A percentile compares a stretch with the other conserved stretches of the same genome.
These are phyloP conservation scores for Dysdera silvatica DNA, from an alignment of 1,140 invertebrate genomes.

Conservation along the genomic window DNA sequence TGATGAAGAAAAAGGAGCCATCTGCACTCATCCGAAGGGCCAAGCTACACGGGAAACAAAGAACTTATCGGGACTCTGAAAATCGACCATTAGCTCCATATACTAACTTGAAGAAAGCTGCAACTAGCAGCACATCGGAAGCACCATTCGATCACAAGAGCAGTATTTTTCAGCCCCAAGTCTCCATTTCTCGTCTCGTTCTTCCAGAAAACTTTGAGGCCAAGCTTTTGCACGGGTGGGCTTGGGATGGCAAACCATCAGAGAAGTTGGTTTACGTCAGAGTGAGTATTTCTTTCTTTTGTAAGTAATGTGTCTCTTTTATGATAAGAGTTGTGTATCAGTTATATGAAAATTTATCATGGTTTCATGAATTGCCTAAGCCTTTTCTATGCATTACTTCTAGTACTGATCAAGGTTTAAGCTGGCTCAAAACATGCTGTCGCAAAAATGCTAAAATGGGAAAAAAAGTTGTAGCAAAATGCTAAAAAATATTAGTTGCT, in stretches of 20 bases:
- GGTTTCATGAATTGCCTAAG: too few species aligned
- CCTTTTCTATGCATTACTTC: too few species aligned
- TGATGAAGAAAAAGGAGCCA: conserved; percentile 23
- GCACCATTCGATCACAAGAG: background rate
- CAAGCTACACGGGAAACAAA: conserved; percentile 21
- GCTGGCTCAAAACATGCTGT: too few species aligned
- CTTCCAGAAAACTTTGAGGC: conserved; percentile 14
- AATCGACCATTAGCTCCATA: conserved; percentile 17
- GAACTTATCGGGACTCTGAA: conserved; percentile 19
- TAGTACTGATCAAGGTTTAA: too few species aligned
- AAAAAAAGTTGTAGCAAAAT: too few species aligned
- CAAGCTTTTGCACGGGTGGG: conserved; percentile 70
- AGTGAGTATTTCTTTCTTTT: conserved; percentile 55
- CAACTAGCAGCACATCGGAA: background rate
- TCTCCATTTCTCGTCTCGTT: conserved; percentile 16
- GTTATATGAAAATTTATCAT: too few species aligned
- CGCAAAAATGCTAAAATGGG: too few species aligned
- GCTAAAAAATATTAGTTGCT: too few species aligned
- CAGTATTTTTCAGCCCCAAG: conserved; percentile 2
- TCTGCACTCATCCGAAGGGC: conserved; percentile 24
- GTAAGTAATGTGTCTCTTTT: too few species aligned
- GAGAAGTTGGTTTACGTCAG: conserved; percentile 76
- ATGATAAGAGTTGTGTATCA: too few species aligned
- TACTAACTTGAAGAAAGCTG: background rate
- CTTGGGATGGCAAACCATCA: conserved; percentile 74